phyloP scores from a whole-genome alignment of 2,113 vertebrate species.

The Protobothrops flavoviridis region DNA sequence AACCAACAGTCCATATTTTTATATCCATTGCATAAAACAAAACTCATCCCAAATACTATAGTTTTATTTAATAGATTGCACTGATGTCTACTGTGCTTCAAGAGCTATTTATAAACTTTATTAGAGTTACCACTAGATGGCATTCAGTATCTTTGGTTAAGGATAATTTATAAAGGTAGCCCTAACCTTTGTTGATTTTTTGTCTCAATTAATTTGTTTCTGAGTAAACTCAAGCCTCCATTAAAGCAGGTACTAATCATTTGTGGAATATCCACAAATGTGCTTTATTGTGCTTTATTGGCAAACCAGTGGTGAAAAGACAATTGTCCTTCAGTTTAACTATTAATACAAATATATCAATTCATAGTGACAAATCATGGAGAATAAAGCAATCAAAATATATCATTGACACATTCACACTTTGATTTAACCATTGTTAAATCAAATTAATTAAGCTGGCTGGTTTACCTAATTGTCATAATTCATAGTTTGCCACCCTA shows the following conservation, averaged over 20 bases:
- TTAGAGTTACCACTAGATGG: conserved; percentile 17
- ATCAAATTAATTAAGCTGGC: background rate
- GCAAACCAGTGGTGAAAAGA: background rate
- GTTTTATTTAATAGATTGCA: background rate
- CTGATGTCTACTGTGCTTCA: background rate
- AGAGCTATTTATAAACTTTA: conserved; percentile 12
- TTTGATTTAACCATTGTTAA: background rate
- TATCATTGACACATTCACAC: background rate
- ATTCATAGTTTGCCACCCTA: background rate
- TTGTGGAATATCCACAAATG: background rate
- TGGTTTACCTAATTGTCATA: background rate
- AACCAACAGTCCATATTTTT: background rate
- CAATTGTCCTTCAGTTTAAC: background rate
- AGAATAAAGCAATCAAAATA: background rate
- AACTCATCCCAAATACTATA: background rate
- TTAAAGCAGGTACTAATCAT: background rate
- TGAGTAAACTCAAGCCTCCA: background rate
- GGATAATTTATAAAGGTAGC: background rate
- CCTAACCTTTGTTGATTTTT: background rate
- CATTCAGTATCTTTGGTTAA: background rate
- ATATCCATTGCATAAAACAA: background rate
- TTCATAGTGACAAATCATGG: background rate
- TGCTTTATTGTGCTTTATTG: background rate
- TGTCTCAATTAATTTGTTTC: background rate
- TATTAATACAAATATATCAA: background rate